These are phyloP conservation scores for Osedax frankpressi DNA, from an alignment of 2,888 invertebrate species.

Conservation along the genomic window DNA sequence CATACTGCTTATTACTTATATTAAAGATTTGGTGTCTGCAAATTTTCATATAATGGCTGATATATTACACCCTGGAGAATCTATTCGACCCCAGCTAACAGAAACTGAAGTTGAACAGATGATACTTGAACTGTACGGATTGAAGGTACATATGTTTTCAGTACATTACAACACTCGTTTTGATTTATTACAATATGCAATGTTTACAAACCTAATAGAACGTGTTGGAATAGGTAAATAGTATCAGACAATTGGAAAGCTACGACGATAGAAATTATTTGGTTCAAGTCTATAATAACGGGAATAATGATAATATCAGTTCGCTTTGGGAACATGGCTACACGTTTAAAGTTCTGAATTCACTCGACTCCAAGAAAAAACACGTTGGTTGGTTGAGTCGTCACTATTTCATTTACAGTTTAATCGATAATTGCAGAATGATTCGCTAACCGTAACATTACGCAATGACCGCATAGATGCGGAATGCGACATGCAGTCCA, in stretches of 20 bases:
- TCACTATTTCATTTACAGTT: no score
- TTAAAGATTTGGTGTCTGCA: no score
- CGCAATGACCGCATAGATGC: constrained; percentile 18
- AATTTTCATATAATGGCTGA: not conserved
- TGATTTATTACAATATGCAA: no score
- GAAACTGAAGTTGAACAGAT: constrained; percentile 9
- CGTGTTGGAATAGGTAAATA: constrained; percentile 50
- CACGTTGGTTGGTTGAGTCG: constrained; percentile 29
- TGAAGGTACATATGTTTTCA: not conserved
- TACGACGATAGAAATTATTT: constrained; percentile 70
- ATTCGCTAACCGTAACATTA: no score
- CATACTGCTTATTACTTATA: no score
- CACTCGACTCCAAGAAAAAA: constrained; percentile 61
- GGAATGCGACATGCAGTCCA: constrained; percentile 19
- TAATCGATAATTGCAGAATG: no score
- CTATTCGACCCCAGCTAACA: constrained; percentile 22
- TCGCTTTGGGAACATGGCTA: constrained; percentile 36
- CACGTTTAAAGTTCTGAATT: constrained; percentile 70
- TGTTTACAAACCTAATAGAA: no score
- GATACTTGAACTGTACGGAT: not conserved
- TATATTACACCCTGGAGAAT: constrained; percentile 23
- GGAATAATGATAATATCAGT: no score
- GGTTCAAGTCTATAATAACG: constrained; percentile 55
- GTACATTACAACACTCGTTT: no score
- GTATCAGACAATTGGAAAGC: constrained; percentile 56